These are phyloP conservation scores for Drosophila navojoa DNA, from an alignment of 1,140 invertebrate species.

Conservation along the genomic window DNA sequence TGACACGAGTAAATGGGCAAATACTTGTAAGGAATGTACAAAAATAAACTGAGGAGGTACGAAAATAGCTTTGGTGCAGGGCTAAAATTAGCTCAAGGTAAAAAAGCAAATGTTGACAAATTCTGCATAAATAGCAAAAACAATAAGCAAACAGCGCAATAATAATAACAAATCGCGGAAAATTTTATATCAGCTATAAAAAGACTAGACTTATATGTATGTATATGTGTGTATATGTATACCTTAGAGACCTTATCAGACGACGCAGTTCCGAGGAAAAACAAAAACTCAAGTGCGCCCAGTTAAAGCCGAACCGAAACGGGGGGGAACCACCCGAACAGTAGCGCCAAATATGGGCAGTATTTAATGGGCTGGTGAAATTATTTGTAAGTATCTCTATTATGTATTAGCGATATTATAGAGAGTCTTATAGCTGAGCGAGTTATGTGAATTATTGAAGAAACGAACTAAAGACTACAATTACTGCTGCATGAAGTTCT, in stretches of 20 bases:
- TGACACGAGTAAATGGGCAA: slow-evolving; percentile 1
- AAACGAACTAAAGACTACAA: no score
- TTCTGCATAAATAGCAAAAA: slow-evolving; percentile 62
- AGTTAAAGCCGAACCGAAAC: not conserved
- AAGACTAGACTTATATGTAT: slow-evolving; percentile 2
- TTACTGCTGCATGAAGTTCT: no score
- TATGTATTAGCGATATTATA: no score
- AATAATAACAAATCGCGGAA: slow-evolving; percentile 35
- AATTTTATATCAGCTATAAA: slow-evolving; percentile 45
- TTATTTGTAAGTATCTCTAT: slow-evolving; percentile 3
- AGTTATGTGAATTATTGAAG: no score
- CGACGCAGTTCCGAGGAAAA: slow-evolving; percentile 62
- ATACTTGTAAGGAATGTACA: not conserved
- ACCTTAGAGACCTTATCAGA: slow-evolving; percentile 49
- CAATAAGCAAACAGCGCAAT: slow-evolving; percentile 40
- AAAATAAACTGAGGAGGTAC: slow-evolving; percentile 48
- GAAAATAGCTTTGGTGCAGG: slow-evolving; percentile 57
- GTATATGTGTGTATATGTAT: not conserved
- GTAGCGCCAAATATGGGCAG: slow-evolving; percentile 45
- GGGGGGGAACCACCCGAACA: slow-evolving; percentile 58
- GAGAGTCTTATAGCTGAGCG: no score
- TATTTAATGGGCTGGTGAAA: slow-evolving; percentile 48
- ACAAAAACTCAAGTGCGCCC: slow-evolving; percentile 38
- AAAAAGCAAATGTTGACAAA: slow-evolving; percentile 14
- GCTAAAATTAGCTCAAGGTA: slow-evolving; percentile 47